These are phyloP conservation scores for Heliconius hewitsoni DNA, from an alignment of 1,140 invertebrate species.

Conservation along the genomic window DNA sequence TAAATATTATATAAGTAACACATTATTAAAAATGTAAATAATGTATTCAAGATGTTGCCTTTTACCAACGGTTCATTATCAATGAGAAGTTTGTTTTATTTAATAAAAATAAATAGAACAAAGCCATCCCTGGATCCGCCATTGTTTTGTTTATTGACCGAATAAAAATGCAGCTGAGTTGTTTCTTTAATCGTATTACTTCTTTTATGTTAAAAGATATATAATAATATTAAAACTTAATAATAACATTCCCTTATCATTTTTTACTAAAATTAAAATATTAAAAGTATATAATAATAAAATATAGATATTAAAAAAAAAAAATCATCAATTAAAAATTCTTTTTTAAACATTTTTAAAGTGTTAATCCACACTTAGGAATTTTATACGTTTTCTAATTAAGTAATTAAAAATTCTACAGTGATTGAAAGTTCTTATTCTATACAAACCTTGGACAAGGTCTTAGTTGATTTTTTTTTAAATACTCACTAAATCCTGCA, in stretches of 20 bases:
- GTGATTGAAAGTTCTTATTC: no score
- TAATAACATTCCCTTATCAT: neutral
- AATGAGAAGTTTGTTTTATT: neutral
- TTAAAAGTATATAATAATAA: no score
- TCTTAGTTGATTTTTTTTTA: no score
- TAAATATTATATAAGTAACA: neutral
- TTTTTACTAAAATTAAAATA: no score
- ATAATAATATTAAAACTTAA: neutral
- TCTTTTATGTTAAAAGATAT: neutral
- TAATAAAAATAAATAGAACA: neutral
- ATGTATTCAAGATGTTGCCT: neutral
- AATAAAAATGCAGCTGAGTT: neutral
- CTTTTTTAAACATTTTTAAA: no score
- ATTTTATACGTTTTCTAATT: no score
- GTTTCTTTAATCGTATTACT: neutral
- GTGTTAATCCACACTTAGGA: no score
- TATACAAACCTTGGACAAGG: no score
- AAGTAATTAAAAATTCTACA: no score
- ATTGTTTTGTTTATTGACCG: conserved; percentile 4
- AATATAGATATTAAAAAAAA: no score
- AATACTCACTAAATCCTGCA: no score
- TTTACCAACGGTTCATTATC: neutral
- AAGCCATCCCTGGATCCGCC: neutral
- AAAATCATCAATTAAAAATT: no score
- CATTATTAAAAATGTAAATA: neutral